Evolutionary conservation across 2,888 invertebrate species (phyloP), one percentile per base, ranked within the genome.

Genomic region (Sthenelais limicola): DNA sequence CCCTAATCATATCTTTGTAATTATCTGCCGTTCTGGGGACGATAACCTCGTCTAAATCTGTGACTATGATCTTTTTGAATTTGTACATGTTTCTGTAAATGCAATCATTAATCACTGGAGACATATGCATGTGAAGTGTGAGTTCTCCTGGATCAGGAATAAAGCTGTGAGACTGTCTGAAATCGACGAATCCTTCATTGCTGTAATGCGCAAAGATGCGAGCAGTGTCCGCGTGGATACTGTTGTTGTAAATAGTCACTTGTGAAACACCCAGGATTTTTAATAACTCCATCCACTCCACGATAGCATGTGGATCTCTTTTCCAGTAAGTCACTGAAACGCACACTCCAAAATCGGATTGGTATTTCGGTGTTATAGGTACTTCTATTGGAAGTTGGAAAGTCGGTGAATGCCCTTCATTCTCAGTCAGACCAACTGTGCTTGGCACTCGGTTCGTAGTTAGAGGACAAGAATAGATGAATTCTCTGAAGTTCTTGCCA

Each of bases 81-180:
- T 49, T 43, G 73, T 74, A 51, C 74, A 76, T 74, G 54, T 74
- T 72, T 21, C 76, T 33, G 54, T 73, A 74, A 43, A 74, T 68
- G 68, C 76, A 76, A 38, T 76, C 76, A 32, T 76, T 76, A 32
- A 76, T 74, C 28, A 73, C 76, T 2, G 76, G 76, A 7, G 76
- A 74, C 72, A 73, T 73, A 52, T 77, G 76, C 56, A 76, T 48
- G 54, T 74, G 73, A 38, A 68, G 51, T 5, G 54, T 51, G 2
- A 26, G 26, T 32, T 66, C 71, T 9, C 33, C 58, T 33, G 30
- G 43, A n/a, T 49, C 62, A 12, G 38, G 28, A 9, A 76, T 35
- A 32, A 66, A 72, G 24, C 62, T 68, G n/a, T 62, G 66, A n/a
- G 71, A 70, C 70, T 70, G 70, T 9, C 70, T 54, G 30, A 70